These are phyloP conservation scores for Neria commutata DNA, from an alignment of 2,888 invertebrate species.

Conservation along the genomic window DNA sequence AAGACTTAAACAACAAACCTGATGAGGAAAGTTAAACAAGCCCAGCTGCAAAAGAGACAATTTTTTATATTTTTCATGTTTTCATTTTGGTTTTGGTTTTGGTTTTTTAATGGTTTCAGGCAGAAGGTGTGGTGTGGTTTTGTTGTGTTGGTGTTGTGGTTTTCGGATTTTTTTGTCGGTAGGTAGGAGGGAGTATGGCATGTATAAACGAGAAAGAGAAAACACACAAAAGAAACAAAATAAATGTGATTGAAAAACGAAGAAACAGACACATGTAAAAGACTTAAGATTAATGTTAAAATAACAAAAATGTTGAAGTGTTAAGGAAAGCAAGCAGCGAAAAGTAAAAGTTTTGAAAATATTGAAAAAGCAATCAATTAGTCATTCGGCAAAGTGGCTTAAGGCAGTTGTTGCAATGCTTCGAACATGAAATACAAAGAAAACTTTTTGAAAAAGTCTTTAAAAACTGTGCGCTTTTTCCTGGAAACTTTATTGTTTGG, in stretches of 20 bases:
- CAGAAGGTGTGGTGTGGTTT: conserved; percentile 25
- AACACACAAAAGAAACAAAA: conserved; percentile 11
- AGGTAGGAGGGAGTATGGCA: conserved; percentile 9
- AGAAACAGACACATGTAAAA: background rate
- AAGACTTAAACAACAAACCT: conserved; percentile 62
- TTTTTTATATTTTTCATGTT: conserved; percentile 28
- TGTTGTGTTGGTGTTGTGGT: conserved; percentile 21
- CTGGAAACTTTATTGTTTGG: too few species aligned
- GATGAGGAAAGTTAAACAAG: conserved; percentile 60
- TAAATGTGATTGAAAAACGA: conserved; percentile 6
- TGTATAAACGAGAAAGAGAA: conserved; percentile 15
- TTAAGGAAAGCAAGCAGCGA: background rate
- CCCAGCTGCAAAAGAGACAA: conserved; percentile 48
- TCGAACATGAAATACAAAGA: background rate
- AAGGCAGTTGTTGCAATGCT: too few species aligned
- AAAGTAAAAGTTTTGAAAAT: conserved; percentile 1
- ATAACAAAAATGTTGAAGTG: background rate
- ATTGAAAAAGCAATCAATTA: background rate
- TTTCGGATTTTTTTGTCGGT: conserved; percentile 4
- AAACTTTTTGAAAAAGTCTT: too few species aligned
- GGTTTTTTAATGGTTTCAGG: conserved; percentile 18
- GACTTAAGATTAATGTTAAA: background rate
- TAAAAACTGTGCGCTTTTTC: too few species aligned
- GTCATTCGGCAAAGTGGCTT: background rate
- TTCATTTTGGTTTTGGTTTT: conserved; percentile 20